Base-by-base conservation (phyloP, 2,113 vertebrate species). In the Galemys pyrenaicus region DNA sequence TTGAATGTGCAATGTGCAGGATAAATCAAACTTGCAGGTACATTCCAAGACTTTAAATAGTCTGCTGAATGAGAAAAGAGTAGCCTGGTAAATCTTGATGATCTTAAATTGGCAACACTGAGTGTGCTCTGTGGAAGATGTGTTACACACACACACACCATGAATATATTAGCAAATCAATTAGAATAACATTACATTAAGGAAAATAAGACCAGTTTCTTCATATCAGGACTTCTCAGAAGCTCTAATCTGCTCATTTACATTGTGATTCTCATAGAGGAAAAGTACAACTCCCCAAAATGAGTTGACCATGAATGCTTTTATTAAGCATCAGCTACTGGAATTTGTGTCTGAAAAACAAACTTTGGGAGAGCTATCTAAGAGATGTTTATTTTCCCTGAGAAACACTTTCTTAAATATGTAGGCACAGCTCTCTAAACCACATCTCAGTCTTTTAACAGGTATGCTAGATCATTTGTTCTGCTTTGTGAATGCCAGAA, bases 11-110 rank as follows among this genome's bases (percentile, higher is more conserved):
- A 65, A 24, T 58, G 60, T 87, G 82, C 35, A 87, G 83, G 91
- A 95, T 94, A 75, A 96, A 96, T 92, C 87, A 96, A 77, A 82
- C 24, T 80, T 83, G 77, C 79, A 94, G 32, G 62, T 51, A 39
- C 30, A 32, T 70, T 84, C 19, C 54, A 70, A 92, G 83, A 71
- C 54, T 85, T 79, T 26, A 73, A 86, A 75, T 30, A 58, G 32
- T 37, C 65, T 80, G 9, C 54, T 80, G 44, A 83, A 73, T 71
- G 32, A 91, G 86, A 49, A 67, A 79, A 82, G 7, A 67, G 7
- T 13, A 82, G 19, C 3, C 16, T 51, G 62, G 35, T 30, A 84
- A 96, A n/a, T 67, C 68, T 46, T 92, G 9, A 37, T 71, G 15
- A 60, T 20, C 51, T 74, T 74, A 68, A 51, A 41, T 9, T 49